phyloP scores from a whole-genome alignment of 1,140 invertebrate species.

The Solenopsis fugax region DNA sequence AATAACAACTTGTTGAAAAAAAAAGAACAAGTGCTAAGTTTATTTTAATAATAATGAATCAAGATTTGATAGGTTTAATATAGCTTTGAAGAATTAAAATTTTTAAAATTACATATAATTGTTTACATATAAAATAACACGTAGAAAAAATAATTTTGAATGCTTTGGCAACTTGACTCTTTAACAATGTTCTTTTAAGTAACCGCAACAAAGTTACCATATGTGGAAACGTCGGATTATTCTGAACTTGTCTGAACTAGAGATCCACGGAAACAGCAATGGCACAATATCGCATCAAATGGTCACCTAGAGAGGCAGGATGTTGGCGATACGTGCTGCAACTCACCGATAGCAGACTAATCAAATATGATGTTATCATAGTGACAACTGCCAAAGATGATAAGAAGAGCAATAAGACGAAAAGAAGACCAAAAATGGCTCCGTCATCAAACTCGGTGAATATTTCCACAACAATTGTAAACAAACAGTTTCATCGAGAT shows the following conservation, averaged over 20 bases:
- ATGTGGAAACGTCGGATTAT: constrained; percentile 87
- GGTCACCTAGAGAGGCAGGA: constrained; percentile 88
- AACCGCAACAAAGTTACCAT: constrained; percentile 87
- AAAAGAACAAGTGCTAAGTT: no score
- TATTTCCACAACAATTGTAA: not conserved
- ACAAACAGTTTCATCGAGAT: not conserved
- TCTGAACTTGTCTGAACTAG: constrained; percentile 86
- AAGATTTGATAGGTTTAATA: no score
- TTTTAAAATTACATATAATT: not conserved
- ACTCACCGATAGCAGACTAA: constrained; percentile 88
- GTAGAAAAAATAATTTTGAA: constrained; percentile 37
- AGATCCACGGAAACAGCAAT: constrained; percentile 84
- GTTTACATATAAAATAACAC: constrained; percentile 6
- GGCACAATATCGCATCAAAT: constrained; percentile 87
- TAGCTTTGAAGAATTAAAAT: no score
- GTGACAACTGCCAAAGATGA: constrained; percentile 79
- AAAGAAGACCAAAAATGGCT: constrained; percentile 23
- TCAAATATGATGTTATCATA: constrained; percentile 90
- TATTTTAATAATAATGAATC: no score
- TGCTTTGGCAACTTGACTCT: constrained; percentile 13
- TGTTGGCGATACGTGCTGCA: constrained; percentile 89
- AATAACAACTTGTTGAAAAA: no score
- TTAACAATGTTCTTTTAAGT: constrained; percentile 81
- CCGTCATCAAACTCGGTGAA: not conserved
- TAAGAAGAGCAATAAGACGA: constrained; percentile 55